Conservation (phyloP, 2,113 vertebrate species). For the Epinephelus cyanopodus region DNA sequence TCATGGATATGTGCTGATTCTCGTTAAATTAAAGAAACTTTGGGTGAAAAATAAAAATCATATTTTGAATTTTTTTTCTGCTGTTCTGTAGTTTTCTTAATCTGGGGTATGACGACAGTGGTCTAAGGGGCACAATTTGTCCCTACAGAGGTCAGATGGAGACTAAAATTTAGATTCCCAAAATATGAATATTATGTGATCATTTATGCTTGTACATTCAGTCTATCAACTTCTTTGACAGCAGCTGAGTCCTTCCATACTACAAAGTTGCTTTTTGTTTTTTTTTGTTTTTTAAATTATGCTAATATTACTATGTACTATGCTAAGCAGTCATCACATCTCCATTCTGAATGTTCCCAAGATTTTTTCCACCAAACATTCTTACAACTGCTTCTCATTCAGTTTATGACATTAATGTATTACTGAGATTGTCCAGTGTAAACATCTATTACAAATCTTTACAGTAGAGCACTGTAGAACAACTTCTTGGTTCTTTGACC, state of each 20-base stretch:
- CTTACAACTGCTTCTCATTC: neutral
- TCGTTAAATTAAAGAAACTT: neutral
- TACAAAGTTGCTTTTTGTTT: neutral
- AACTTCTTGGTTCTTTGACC: neutral
- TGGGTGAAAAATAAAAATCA: slow-evolving; percentile 42
- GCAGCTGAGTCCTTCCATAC: neutral
- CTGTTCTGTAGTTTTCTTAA: neutral
- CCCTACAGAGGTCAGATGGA: neutral
- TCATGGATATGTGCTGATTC: slow-evolving; percentile 71
- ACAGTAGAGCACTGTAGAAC: too few relatives aligned
- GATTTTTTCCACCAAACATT: neutral
- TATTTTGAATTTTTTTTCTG: slow-evolving; percentile 43
- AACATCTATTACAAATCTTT: neutral
- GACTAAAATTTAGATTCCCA: neutral
- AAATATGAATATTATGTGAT: neutral
- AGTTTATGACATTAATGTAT: neutral
- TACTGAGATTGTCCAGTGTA: neutral
- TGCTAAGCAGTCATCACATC: neutral
- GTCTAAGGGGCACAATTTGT: neutral
- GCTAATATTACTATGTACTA: neutral
- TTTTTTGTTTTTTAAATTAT: neutral
- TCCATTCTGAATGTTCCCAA: neutral
- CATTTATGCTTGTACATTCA: too few relatives aligned
- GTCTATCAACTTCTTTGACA: neutral
- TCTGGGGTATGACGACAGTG: neutral